A percentile compares a stretch with the other conserved stretches of the same genome.
Conservation (phyloP, 2,797 vertebrate species). For the Toxotes lorentzi region DNA sequence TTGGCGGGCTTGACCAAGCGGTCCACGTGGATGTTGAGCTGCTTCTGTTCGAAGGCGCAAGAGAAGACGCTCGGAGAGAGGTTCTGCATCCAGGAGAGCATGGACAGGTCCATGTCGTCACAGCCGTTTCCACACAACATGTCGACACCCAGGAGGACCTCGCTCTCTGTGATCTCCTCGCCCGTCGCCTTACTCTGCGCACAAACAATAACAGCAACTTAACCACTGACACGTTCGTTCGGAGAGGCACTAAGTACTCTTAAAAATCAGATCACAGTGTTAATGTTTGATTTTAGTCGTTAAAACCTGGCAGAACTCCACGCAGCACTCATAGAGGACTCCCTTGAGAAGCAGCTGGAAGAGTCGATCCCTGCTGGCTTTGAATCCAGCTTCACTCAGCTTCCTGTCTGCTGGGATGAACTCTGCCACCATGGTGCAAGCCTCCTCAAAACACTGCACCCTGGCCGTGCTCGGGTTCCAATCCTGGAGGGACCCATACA, state of each 20-base stretch:
- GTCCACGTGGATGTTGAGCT: constrained; percentile 97
- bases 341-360: constrained; percentile 99
- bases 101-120: constrained; percentile 96
- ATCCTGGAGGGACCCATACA: constrained; percentile 79
- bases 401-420: constrained; percentile 98
- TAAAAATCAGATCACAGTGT: neutral
- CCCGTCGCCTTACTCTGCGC: constrained; percentile 95
- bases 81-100: constrained; percentile 98
- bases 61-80: constrained; percentile 93
- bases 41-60: constrained; percentile 98
- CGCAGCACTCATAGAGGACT: constrained; percentile 97
- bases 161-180: constrained; percentile 97
- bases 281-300: neutral
- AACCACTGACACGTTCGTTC: neutral
- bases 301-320: constrained; percentile 94
- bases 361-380: constrained; percentile 94
- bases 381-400: constrained; percentile 97
- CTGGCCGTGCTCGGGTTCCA: constrained; percentile 99
- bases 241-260: no score
- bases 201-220: neutral
- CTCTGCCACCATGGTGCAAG: constrained; percentile 96
- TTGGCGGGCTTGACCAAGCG: constrained; percentile 96
- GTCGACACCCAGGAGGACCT: constrained; percentile 96
- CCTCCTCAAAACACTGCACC: constrained; percentile 98
- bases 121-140: constrained; percentile 97